Evolutionary conservation across 2,797 vertebrate genomes (phyloP).

Genomic region (Onychomys arenicola): DNA sequence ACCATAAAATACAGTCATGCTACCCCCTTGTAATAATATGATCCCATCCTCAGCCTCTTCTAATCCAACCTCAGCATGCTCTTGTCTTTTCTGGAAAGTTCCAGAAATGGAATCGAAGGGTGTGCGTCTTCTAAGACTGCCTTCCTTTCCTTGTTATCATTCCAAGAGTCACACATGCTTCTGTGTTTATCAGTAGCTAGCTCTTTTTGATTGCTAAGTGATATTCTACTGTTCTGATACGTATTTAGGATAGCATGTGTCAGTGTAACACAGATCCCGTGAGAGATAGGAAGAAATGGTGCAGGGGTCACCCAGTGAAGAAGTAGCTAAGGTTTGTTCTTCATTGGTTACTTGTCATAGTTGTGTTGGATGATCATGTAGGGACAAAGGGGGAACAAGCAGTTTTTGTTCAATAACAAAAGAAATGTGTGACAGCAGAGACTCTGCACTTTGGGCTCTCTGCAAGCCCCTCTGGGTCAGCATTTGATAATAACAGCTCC

Average conservation of each 20-base stretch:
- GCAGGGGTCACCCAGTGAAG: neutral
- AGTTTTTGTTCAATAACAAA: neutral
- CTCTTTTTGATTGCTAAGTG: neutral
- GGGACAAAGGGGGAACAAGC: slow-evolving; percentile 10
- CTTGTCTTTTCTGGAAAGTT: slow-evolving; percentile 37
- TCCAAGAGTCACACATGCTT: neutral
- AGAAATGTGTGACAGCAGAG: neutral
- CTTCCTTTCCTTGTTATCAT: neutral
- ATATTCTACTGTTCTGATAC: neutral
- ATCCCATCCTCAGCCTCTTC: neutral
- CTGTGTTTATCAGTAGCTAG: neutral
- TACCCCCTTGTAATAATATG: neutral
- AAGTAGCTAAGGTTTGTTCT: neutral
- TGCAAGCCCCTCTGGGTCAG: too few species aligned
- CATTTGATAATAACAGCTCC: neutral
- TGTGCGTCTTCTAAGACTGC: neutral
- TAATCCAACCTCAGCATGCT: neutral
- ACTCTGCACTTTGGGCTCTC: neutral
- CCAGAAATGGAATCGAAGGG: neutral
- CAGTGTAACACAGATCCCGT: neutral
- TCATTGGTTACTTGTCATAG: slow-evolving; percentile 4
- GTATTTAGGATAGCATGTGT: neutral
- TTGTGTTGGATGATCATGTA: neutral
- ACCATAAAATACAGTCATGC: neutral
- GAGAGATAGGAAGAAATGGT: neutral